Evolutionary conservation across 2,888 invertebrate species (phyloP), one percentile per base, ranked within the genome.

Genomic region (Oxycera nigricornis): DNA sequence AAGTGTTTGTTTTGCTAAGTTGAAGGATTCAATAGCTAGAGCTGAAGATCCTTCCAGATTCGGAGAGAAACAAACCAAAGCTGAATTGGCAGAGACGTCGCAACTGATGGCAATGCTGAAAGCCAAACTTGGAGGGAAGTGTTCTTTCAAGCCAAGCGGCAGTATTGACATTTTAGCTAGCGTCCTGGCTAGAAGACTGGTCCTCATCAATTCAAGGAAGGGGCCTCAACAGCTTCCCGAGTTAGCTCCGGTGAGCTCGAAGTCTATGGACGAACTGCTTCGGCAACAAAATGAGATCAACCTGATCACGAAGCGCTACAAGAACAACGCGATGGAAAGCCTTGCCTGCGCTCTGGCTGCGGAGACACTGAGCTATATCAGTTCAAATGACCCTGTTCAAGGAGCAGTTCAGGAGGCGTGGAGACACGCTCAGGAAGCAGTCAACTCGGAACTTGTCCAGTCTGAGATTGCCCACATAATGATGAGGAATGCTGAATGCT

Each of bases 391-490:
- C 81, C 83, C 86, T 73, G 91, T 90, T 77, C 91, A 91, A 78
- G 89, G 89, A 73, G 88, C 92, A 39, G 90, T 92, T 22, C 89
- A 92, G 31, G 91, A 91, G 80, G 92, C 93, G 3, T 92, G 91
- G 90, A 89, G 90, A 46, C 88, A 91, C 75, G 93, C 94, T 0
- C 90, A 92, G 72, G 92, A 93, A 80, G 90, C 91, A 1, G 90
- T 93, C 0, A 92, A 91, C 79, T 89, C 90, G 1, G 92, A 92
- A 82, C 86, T 94, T 30, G 91, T 93, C 30, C 92, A 92, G 81
- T 91, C 92, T 0, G 93, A 93, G 85, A 91, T 93, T 76, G 89
- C 91, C 20, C 91, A 92, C 75, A 91, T 93, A 4, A 88, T 93
- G 81, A 87, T 88, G 80, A 88, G 91, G 50, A 92, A 91, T 74